Conservation (phyloP, 2,888 invertebrate genomes). For the Prenolepis imparis region DNA sequence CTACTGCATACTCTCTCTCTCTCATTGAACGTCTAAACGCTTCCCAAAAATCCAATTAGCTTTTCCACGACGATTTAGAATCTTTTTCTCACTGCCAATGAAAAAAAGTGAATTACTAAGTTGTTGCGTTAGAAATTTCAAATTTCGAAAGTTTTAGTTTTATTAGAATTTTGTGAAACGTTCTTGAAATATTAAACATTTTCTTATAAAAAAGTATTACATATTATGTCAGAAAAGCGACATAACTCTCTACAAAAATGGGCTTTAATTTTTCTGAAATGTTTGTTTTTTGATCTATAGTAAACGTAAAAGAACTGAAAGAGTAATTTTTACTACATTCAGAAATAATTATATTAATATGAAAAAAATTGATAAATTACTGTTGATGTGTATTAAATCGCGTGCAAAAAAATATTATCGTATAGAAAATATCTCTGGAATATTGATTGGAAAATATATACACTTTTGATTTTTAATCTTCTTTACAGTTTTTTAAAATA, state of each 20-base stretch:
- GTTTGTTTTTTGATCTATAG: neutral
- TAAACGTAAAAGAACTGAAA: constrained; percentile 1
- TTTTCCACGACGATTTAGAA: neutral
- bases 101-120: neutral
- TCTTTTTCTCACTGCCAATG: neutral
- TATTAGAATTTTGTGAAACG: constrained; percentile 9
- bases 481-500: neutral
- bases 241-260: neutral
- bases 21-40: constrained; percentile 45
- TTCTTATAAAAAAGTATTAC: neutral
- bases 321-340: neutral
- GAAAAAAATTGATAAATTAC: neutral
- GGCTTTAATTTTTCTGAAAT: neutral
- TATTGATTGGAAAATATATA: constrained; percentile 15
- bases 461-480: constrained; percentile 13
- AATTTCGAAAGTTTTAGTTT: neutral
- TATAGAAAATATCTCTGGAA: neutral
- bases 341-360: neutral
- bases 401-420: neutral
- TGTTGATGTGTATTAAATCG: neutral
- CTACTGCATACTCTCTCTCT: constrained; percentile 42
- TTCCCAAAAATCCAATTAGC: constrained; percentile 33
- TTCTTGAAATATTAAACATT: constrained; percentile 5
- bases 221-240: neutral
- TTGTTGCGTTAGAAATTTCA: constrained; percentile 13